Base-by-base conservation (phyloP, 2,888 invertebrate genomes). In the Eupelmus urozonus region DNA sequence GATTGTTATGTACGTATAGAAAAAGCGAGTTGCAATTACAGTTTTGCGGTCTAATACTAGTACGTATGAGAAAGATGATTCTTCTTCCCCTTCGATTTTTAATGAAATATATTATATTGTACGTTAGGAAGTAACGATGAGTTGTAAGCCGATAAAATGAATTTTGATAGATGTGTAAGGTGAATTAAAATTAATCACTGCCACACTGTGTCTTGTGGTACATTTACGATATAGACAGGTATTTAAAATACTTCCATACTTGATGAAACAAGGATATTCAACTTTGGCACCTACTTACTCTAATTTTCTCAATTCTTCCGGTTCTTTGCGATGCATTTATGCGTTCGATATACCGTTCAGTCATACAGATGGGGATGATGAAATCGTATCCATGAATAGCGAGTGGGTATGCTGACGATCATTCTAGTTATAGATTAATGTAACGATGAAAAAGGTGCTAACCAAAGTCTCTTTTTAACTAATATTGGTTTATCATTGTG, bases 361-460 rank as follows among this genome's bases (percentile, higher is more conserved):
- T 76, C 34, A 16, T n/a, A n/a, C 42, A 60, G 2, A 18, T 51
- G 51, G 13, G 11, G 29, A 25, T 55, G 27, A 55, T 55, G 27
- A 55, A 53, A 20, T 20, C 9, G 42, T 65, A 18, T 74, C 29
- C 25, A n/a, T 16, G 18, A 25, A 18, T 62, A 57, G 16, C 11
- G 34, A 25, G 49, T 73, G 42, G 20, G 55, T 60, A 9, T 25
- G 42, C 42, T 23, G 57, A 23, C 13, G 18, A n/a, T 53, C 29
- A 27, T 20, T 71, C 4, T 59, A 40, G 53, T 75, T 60, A 27
- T 62, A 67, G 25, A 51, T 49, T 73, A 73, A 49, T 71, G 29
- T n/a, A n/a, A n/a, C 53, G 27, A 53, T 62, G 75, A 69, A 75
- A 73, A 76, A 78, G 82, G 82, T 82, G 81, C 82, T 82, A 82